These are phyloP conservation scores for Nannospalax galili DNA, from an alignment of 2,113 vertebrate genomes.

Conservation along the genomic window DNA sequence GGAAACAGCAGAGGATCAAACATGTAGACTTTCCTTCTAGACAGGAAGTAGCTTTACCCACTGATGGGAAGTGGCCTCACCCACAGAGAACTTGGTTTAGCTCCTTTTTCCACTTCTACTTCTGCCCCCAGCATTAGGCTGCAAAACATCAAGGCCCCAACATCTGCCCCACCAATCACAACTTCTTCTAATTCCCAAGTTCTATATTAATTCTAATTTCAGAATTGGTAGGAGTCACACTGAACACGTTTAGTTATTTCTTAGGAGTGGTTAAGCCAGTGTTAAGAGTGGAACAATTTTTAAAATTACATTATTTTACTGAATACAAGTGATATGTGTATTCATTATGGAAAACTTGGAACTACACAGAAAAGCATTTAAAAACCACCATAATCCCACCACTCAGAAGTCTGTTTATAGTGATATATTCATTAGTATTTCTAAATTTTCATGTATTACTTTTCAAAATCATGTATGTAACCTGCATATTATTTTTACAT, in stretches of 20 bases:
- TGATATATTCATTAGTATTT: not conserved
- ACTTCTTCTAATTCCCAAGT: not conserved
- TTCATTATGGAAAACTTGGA: not conserved
- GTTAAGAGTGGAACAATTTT: not conserved
- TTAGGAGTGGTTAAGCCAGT: not conserved
- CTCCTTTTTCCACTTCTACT: not conserved
- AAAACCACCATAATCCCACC: not conserved
- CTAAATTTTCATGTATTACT: not conserved
- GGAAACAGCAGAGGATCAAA: too few species aligned
- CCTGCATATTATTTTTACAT: not conserved
- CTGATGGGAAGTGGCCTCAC: not conserved
- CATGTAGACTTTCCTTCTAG: not conserved
- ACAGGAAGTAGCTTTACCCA: not conserved
- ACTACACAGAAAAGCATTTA: not conserved
- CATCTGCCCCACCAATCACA: too few species aligned
- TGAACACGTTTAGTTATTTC: not conserved
- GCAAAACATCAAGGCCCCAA: not conserved
- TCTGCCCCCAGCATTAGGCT: rapidly evolving
- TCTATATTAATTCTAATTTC: not conserved
- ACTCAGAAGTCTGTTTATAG: slow-evolving; percentile 24
- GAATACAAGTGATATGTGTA: not conserved
- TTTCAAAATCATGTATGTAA: not conserved
- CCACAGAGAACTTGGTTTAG: not conserved
- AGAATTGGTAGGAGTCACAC: not conserved
- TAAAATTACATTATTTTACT: not conserved